Conservation (phyloP, 2,888 invertebrate species). For the Scaptomyza parva region DNA sequence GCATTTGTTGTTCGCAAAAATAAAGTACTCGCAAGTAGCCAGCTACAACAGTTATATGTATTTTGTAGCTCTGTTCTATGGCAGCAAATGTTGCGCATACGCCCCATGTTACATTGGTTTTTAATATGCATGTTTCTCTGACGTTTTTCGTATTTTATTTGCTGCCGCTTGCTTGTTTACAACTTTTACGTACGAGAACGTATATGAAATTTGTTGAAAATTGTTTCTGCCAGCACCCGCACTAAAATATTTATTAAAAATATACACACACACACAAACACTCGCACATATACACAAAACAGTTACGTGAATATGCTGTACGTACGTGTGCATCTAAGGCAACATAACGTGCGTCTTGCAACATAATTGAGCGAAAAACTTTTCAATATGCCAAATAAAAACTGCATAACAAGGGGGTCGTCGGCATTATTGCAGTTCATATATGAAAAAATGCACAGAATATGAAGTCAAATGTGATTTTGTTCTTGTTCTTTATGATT, state of each 20-base stretch:
- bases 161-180: conserved; percentile 55
- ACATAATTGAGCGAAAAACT: conserved; percentile 51
- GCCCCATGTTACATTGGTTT: conserved; percentile 38
- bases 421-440: conserved; percentile 35
- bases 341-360: conserved; percentile 32
- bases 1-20: conserved; percentile 52
- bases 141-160: conserved; percentile 9
- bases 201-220: conserved; percentile 70
- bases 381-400: conserved; percentile 49
- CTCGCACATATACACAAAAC: conserved; percentile 27
- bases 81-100: conserved; percentile 44
- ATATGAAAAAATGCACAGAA: neutral
- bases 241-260: conserved; percentile 78
- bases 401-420: neutral
- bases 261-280: conserved; percentile 26
- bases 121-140: conserved; percentile 62
- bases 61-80: neutral
- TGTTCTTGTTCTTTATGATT: neutral
- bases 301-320: neutral
- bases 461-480: neutral
- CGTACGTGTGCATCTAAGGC: neutral
- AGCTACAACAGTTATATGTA: neutral
- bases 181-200: conserved; percentile 49
- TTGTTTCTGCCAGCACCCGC: conserved; percentile 52
- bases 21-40: neutral